Conservation (phyloP, 53 echinoderm and acorn worm species). For the Hippasteria phrygiana region DNA sequence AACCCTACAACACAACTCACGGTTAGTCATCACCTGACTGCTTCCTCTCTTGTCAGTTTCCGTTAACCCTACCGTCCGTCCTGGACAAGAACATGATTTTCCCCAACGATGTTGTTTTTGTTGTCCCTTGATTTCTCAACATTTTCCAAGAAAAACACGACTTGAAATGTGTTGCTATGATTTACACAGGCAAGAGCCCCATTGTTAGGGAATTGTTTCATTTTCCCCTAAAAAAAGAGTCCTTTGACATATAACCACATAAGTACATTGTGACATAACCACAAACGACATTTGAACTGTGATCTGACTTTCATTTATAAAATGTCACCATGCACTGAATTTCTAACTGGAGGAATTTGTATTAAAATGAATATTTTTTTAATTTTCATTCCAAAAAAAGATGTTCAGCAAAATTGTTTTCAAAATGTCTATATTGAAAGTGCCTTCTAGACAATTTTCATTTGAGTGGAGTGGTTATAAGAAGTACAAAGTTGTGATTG, state of each 20-base stretch:
- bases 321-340: too few species aligned
- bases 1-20: background rate
- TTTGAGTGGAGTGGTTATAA: background rate
- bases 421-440: background rate
- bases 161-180: too few species aligned
- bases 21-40: conserved; percentile 15
- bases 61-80: background rate
- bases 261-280: too few species aligned
- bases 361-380: too few species aligned
- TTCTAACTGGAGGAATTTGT: too few species aligned
- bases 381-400: background rate
- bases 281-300: too few species aligned
- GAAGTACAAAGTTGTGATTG: background rate
- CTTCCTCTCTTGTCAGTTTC: conserved; percentile 12
- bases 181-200: too few species aligned
- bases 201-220: too few species aligned
- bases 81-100: background rate
- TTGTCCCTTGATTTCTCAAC: background rate
- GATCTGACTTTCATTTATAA: too few species aligned
- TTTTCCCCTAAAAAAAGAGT: too few species aligned
- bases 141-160: too few species aligned
- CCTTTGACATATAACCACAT: too few species aligned
- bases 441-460: background rate
- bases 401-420: background rate
- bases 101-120: background rate